phyloP scores from a whole-genome alignment of 1,140 invertebrate genomes.

The Leguminivora glycinivorella region DNA sequence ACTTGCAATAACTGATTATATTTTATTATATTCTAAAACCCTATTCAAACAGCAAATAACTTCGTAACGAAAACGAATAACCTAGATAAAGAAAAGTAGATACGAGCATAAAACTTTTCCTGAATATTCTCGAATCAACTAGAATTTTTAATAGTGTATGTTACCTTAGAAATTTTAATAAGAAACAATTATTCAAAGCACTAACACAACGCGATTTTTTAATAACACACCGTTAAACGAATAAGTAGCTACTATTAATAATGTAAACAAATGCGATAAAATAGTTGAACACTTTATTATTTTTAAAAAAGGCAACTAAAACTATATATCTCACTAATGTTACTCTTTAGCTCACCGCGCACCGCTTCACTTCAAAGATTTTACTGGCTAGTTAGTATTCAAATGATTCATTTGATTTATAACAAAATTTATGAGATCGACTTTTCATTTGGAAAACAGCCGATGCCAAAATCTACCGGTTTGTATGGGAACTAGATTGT shows the following conservation, averaged over 20 bases:
- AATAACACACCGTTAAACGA: constrained; percentile 14
- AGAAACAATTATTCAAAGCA: background rate
- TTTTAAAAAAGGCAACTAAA: constrained; percentile 18
- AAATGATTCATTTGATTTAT: constrained; percentile 36
- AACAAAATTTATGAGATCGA: constrained; percentile 44
- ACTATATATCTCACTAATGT: constrained; percentile 26
- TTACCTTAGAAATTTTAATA: no score
- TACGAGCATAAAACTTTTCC: no score
- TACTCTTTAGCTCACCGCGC: constrained; percentile 23
- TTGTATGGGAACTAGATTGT: constrained; percentile 29
- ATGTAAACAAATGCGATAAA: constrained; percentile 28
- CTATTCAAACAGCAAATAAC: constrained; percentile 7
- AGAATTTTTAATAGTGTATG: no score
- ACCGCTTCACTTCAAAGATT: constrained; percentile 20
- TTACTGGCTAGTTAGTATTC: constrained; percentile 23
- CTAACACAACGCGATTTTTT: constrained; percentile 7
- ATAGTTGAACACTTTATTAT: constrained; percentile 22
- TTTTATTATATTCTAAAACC: no score
- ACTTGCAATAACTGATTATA: no score
- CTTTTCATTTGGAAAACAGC: constrained; percentile 45
- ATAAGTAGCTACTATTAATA: constrained; percentile 25
- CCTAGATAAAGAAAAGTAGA: background rate
- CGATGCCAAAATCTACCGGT: constrained; percentile 39
- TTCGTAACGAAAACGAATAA: no score
- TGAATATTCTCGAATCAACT: no score